Evolutionary conservation across 2,113 vertebrate genomes (phyloP), one percentile per base, ranked within the genome.

Genomic region (Otocyon megalotis): DNA sequence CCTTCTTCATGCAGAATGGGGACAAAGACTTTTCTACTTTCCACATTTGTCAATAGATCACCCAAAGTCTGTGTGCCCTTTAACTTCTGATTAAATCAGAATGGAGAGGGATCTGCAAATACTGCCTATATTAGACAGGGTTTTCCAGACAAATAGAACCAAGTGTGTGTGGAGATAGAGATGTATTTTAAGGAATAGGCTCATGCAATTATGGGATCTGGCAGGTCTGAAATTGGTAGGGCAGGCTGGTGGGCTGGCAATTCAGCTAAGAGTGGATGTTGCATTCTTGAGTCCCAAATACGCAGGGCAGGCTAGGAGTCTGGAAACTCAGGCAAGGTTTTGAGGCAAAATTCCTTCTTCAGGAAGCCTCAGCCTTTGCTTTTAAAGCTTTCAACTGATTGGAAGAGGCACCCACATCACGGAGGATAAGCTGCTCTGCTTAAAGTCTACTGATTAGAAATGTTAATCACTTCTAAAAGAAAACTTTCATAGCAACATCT

Each of bases 1-100:
- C 32, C 16, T 58, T 87, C n/a, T 94, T 76, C 24, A 80, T 28
- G 17, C 10, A 93, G 43, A 92, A 86, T 65, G 69, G 56, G 80
- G 80, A 85, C 26, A 72, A 53, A 50, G 62, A 82, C 9, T 87
- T 82, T 76, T 96, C 58, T 53, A 56, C 79, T 74, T 85, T 80
- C n/a, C 60, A 93, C n/a, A 43, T 2, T 56, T 76, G 77, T 65
- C 48, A 82, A 22, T 48, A 87, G 4, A 67, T 67, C 28, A 54
- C 11, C 4, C 50, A 87, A 90, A 93, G 8, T 58, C 24, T 87
- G 15, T 71, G 35, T 86, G 5, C 54, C 60, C 54, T 32, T 84
- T 96, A 80, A 37, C 8, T 80, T 94, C 37, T 94, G 1, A n/a
- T 60, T 91, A 93, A 96, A 95, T 11, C 65, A 62, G 79, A 79